Evolutionary conservation across 1,140 invertebrate species (phyloP).

Genomic region (Drosophila biarmipes): DNA sequence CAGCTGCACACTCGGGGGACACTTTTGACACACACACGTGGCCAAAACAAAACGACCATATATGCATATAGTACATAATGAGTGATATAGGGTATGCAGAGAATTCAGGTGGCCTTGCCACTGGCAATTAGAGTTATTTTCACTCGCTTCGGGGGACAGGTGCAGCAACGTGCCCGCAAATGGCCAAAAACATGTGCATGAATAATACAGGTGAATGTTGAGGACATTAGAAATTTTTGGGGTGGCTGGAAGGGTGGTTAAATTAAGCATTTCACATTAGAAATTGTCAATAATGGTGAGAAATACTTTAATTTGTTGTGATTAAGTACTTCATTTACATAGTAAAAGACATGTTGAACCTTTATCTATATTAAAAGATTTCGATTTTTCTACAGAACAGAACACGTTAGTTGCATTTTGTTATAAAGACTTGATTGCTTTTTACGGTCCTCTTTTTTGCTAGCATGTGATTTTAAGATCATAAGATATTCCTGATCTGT

Average conservation of each 20-base stretch:
- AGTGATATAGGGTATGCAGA: slow-evolving; percentile 16
- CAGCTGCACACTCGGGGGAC: slow-evolving; percentile 61
- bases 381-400: too few species aligned
- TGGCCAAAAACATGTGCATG: slow-evolving; percentile 3
- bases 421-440: too few species aligned
- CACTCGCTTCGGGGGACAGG: slow-evolving; percentile 51
- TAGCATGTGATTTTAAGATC: too few species aligned
- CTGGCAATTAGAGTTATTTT: slow-evolving; percentile 76
- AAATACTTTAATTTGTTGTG: too few species aligned
- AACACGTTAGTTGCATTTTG: too few species aligned
- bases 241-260: background rate
- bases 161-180: slow-evolving; percentile 3
- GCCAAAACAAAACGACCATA: slow-evolving; percentile 3
- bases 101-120: slow-evolving; percentile 59
- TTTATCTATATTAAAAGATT: too few species aligned
- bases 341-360: too few species aligned
- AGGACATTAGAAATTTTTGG: background rate
- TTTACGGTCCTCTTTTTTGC: too few species aligned
- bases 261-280: background rate
- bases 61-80: slow-evolving; percentile 1
- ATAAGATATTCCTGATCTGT: too few species aligned
- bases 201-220: slow-evolving; percentile 8
- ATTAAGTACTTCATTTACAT: too few species aligned
- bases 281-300: too few species aligned
- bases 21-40: slow-evolving; percentile 65